phyloP scores from a whole-genome alignment of 2,113 vertebrate genomes.

The Erythrolamprus reginae region DNA sequence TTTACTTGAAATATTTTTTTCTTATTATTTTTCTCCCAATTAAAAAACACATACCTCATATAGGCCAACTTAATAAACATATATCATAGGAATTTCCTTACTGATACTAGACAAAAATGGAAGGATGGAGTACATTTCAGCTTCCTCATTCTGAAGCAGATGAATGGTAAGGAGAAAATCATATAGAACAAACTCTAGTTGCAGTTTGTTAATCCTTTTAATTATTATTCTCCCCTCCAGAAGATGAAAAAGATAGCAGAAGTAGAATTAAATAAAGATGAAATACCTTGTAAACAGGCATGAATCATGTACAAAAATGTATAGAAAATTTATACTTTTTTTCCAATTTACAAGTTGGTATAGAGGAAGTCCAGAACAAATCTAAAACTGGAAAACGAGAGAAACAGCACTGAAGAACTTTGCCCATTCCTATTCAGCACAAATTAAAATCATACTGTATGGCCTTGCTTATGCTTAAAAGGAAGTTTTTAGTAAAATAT shows the following conservation, averaged over 20 bases:
- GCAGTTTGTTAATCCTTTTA: not conserved
- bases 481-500: not conserved
- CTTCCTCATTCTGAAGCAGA: not conserved
- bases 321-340: not conserved
- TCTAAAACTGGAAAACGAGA: not conserved
- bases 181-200: not conserved
- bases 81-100: too few species aligned
- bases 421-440: not conserved
- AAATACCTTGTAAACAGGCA: not conserved
- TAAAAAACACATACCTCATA: too few species aligned
- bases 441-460: not conserved
- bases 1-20: too few species aligned
- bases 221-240: not conserved
- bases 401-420: not conserved
- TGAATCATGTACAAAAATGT: not conserved
- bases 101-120: not conserved
- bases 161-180: not conserved
- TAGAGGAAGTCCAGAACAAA: not conserved
- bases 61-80: too few species aligned
- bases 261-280: not conserved
- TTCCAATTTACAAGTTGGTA: not conserved
- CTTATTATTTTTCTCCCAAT: too few species aligned
- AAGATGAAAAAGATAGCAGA: not conserved
- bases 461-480: not conserved
- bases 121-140: not conserved